These are phyloP conservation scores for Diarsia brunnea DNA, from an alignment of 2,888 invertebrate genomes.

Conservation along the genomic window DNA sequence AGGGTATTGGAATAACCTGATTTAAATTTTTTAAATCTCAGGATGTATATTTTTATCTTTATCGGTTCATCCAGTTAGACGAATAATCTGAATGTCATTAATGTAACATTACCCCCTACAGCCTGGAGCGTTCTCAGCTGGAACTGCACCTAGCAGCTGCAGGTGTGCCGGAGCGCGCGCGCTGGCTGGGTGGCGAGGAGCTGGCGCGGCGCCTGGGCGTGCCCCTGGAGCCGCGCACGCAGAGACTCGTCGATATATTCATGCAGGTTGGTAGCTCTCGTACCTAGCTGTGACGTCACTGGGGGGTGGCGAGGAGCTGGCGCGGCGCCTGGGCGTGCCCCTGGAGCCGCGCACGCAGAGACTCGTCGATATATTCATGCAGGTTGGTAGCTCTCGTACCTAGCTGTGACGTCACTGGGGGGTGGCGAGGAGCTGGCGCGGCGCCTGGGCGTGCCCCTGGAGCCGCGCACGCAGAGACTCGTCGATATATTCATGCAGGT, in stretches of 20 bases:
- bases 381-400: slow-evolving; percentile 33
- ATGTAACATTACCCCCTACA: slow-evolving; percentile 63
- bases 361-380: slow-evolving; percentile 91
- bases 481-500: slow-evolving; percentile 89
- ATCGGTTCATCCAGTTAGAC: background rate
- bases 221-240: slow-evolving; percentile 84
- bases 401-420: too few species aligned
- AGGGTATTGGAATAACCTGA: too few species aligned
- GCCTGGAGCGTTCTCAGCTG: slow-evolving; percentile 89
- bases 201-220: slow-evolving; percentile 82
- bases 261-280: slow-evolving; percentile 48
- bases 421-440: slow-evolving; percentile 83
- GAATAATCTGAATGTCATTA: background rate
- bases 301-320: slow-evolving; percentile 79
- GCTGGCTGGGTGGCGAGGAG: slow-evolving; percentile 75
- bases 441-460: slow-evolving; percentile 68
- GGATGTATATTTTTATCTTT: background rate
- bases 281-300: slow-evolving; percentile 1
- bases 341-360: slow-evolving; percentile 89
- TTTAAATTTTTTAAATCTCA: too few species aligned
- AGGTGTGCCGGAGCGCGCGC: slow-evolving; percentile 63
- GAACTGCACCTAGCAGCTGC: slow-evolving; percentile 88
- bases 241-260: slow-evolving; percentile 92
- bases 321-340: slow-evolving; percentile 66
- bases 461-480: slow-evolving; percentile 90